Evolutionary conservation across 2,797 vertebrate genomes (phyloP).

Genomic region (Ispidina picta): DNA sequence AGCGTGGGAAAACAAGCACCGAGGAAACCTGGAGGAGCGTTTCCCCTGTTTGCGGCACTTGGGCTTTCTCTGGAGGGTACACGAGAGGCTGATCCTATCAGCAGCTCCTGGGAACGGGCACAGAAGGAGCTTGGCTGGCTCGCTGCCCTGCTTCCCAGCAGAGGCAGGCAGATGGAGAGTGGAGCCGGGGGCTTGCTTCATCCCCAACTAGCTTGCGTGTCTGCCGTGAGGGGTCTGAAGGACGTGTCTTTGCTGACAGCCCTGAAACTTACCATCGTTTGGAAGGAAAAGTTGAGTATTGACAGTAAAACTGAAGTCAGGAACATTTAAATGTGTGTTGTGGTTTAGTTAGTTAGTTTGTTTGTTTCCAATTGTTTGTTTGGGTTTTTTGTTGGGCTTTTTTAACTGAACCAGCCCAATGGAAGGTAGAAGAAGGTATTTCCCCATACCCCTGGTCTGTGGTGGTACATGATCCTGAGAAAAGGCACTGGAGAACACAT

Average conservation of each 20-base stretch:
- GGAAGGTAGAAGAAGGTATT: background rate
- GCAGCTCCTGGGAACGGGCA: background rate
- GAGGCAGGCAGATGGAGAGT: background rate
- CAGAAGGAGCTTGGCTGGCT: background rate
- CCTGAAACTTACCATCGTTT: background rate
- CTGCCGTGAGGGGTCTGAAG: background rate
- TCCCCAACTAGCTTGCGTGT: fast-evolving
- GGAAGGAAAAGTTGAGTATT: background rate
- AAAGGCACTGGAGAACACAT: background rate
- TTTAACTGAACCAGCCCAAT: background rate
- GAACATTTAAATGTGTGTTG: background rate
- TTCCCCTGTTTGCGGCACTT: fast-evolving
- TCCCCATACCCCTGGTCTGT: background rate
- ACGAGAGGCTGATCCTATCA: background rate
- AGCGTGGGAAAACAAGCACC: background rate
- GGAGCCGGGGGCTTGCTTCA: background rate
- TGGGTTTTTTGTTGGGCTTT: too few relatives aligned
- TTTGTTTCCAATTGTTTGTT: too few relatives aligned
- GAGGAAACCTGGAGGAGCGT: background rate
- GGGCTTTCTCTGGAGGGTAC: background rate
- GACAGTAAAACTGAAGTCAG: background rate
- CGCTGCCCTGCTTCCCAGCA: background rate
- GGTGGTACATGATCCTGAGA: background rate
- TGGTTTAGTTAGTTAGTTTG: too few relatives aligned
- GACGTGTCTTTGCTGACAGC: background rate